Conservation (phyloP, 30 jellyfish, hydroid and myxozoan species). For the Catostylus mosaicus region DNA sequence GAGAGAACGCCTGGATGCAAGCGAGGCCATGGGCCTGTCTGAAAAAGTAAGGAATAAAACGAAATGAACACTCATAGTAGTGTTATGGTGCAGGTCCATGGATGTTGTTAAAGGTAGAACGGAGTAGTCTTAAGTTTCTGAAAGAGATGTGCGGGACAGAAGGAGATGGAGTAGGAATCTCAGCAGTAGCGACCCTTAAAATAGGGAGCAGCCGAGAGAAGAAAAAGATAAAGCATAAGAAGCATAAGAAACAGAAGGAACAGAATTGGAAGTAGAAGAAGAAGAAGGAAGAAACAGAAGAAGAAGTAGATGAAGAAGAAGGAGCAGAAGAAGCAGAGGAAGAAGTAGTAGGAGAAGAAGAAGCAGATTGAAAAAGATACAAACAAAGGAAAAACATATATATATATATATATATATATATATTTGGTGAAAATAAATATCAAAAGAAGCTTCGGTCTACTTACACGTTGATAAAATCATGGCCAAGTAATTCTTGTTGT, state of each 20-base stretch:
- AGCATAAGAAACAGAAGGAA: neutral
- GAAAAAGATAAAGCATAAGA: neutral
- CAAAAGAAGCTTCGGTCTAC: slow-evolving; percentile 9
- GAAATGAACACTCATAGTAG: no score
- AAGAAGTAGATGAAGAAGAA: neutral
- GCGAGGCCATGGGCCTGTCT: slow-evolving; percentile 94
- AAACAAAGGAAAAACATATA: neutral
- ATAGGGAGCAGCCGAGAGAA: no score
- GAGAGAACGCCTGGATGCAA: slow-evolving; percentile 83
- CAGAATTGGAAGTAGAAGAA: neutral
- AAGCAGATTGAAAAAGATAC: neutral
- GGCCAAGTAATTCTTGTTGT: slow-evolving; percentile 25
- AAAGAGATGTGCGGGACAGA: no score
- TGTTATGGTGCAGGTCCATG: no score
- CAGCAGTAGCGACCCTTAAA: no score
- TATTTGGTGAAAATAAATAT: no score
- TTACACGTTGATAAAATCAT: slow-evolving; percentile 86
- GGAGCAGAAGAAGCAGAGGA: no score
- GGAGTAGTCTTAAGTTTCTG: no score
- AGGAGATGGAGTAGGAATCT: no score
- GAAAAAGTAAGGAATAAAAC: no score
- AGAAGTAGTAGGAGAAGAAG: neutral
- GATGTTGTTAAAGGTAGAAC: no score
- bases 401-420: no score
- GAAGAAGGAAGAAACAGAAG: neutral